Evolutionary conservation across 2,797 vertebrate species (phyloP).

Genomic region (Malurus leucopterus): DNA sequence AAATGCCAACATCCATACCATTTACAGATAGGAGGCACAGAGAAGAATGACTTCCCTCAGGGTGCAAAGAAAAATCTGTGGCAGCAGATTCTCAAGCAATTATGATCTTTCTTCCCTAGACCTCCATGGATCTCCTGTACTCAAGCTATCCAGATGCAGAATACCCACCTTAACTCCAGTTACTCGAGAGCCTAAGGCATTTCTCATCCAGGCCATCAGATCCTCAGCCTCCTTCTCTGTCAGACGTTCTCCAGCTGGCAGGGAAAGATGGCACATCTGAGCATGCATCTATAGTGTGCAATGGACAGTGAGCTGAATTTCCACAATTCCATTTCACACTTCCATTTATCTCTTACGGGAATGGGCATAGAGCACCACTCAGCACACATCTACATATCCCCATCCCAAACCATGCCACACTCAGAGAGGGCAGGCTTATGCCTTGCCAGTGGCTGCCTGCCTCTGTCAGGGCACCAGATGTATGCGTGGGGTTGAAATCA

Average conservation of each 20-base stretch:
- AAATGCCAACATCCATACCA: neutral
- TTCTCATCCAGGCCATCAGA: constrained; percentile 94
- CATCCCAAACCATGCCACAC: neutral
- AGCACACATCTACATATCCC: neutral
- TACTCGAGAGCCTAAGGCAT: constrained; percentile 81
- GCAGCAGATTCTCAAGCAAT: neutral
- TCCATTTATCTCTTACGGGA: neutral
- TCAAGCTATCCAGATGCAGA: neutral
- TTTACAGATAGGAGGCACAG: neutral
- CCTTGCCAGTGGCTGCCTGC: neutral
- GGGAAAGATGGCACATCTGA: neutral
- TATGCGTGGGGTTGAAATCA: neutral
- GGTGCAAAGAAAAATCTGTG: neutral
- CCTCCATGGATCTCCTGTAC: neutral
- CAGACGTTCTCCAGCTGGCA: constrained; percentile 80
- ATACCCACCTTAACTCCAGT: constrained; percentile 85
- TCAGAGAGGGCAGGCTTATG: neutral
- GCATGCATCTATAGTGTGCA: fast-evolving
- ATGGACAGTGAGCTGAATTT: neutral
- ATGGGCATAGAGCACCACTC: neutral
- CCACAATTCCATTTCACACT: neutral
- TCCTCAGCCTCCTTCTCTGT: constrained; percentile 84
- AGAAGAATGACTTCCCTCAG: neutral
- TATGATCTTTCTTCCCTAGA: neutral
- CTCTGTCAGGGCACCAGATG: neutral